A percentile compares a stretch with the other conserved stretches of the same genome.
Evolutionary conservation across 2,113 vertebrate genomes (phyloP).

Genomic region (Cinclus mexicanus): DNA sequence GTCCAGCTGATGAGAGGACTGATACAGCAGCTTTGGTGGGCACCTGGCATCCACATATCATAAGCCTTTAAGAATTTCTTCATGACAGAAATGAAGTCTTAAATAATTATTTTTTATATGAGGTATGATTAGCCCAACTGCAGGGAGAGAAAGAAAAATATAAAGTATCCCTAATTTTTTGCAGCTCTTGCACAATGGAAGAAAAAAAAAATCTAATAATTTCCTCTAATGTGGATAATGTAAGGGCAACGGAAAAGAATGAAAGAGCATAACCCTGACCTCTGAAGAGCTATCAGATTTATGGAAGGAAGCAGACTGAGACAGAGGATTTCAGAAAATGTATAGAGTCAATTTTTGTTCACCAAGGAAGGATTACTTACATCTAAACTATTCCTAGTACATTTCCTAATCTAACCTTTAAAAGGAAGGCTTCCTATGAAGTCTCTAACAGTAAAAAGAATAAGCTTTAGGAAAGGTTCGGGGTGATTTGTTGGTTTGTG

Average conservation of each 20-base stretch:
- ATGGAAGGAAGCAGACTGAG: not conserved
- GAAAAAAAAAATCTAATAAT: not conserved
- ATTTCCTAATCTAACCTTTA: not conserved
- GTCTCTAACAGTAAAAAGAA: not conserved
- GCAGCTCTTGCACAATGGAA: not conserved
- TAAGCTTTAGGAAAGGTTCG: not conserved
- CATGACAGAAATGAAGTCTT: not conserved
- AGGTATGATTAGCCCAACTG: not conserved
- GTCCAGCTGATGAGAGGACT: not conserved
- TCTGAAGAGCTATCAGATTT: not conserved
- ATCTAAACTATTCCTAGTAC: not conserved
- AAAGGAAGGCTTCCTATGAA: not conserved
- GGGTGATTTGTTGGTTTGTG: not conserved
- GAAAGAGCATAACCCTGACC: not conserved
- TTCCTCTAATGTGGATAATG: not conserved
- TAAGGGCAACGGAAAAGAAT: not conserved
- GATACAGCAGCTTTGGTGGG: fast-evolving
- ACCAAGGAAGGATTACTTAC: not conserved
- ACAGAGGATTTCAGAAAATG: not conserved
- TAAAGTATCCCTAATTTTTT: not conserved
- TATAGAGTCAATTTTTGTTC: not conserved
- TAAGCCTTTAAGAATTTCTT: not conserved
- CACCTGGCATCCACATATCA: not conserved
- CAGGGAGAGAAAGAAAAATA: not conserved
- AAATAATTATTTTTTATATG: not conserved